These are phyloP conservation scores for Nasonovia ribisnigri DNA, from an alignment of 2,888 invertebrate species.

Conservation along the genomic window DNA sequence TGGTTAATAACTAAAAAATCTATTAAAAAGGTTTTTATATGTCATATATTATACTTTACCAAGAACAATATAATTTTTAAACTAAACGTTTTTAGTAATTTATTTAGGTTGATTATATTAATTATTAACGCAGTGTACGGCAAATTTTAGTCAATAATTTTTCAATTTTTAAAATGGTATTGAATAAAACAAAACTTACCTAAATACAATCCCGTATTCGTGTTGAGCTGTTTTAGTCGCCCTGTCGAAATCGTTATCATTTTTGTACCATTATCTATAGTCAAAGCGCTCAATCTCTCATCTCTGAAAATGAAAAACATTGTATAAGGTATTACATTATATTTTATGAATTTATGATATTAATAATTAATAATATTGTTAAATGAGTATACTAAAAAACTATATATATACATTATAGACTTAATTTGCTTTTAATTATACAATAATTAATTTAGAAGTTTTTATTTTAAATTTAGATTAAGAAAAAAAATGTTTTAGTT, in stretches of 20 bases:
- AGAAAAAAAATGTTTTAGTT: not conserved
- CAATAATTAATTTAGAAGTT: not conserved
- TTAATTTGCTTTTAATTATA: not conserved
- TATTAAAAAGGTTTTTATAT: not conserved
- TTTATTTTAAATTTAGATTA: not conserved
- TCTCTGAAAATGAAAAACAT: slow-evolving; percentile 74
- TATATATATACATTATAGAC: not conserved
- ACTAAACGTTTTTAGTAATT: not conserved
- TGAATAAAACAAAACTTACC: slow-evolving; percentile 75
- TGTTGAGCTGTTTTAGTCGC: slow-evolving; percentile 85
- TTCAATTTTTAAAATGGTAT: not conserved
- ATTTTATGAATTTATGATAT: not conserved
- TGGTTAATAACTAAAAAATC: not conserved
- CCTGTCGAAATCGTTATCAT: slow-evolving; percentile 87
- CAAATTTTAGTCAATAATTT: not conserved
- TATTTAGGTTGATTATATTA: not conserved
- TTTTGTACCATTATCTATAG: slow-evolving; percentile 89
- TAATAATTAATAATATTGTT: no score
- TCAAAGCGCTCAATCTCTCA: slow-evolving; percentile 86
- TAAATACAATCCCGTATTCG: slow-evolving; percentile 89
- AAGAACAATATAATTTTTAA: not conserved
- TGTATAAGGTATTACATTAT: not conserved
- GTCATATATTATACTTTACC: not conserved
- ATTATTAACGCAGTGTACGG: not conserved
- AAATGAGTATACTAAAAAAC: not conserved